Evolutionary conservation across 2,113 vertebrate genomes (phyloP).

Genomic region (Amazona vittata): DNA sequence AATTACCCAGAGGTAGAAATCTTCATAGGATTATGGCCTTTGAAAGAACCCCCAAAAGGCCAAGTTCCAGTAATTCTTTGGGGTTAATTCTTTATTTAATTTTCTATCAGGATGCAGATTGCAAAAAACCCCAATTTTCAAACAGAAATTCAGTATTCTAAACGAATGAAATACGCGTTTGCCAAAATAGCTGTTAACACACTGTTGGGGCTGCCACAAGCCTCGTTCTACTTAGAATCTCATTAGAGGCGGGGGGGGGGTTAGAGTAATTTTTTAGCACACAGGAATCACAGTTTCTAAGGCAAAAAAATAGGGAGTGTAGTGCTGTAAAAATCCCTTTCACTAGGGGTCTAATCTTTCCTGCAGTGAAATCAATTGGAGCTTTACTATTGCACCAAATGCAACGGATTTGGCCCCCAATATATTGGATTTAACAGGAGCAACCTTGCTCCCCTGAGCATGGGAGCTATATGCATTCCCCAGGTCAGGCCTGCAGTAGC

Average conservation of each 20-base stretch:
- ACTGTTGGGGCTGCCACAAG: not conserved
- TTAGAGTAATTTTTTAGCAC: conserved; percentile 12
- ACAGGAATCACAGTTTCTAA: not conserved
- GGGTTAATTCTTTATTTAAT: not conserved
- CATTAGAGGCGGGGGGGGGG: not conserved
- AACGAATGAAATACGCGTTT: conserved; percentile 15
- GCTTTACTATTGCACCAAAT: not conserved
- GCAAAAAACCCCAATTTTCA: not conserved
- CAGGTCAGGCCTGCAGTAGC: not conserved
- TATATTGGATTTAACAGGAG: not conserved
- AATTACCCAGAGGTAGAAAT: conserved; percentile 14
- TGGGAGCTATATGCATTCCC: not conserved
- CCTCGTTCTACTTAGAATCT: conserved; percentile 14
- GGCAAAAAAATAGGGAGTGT: not conserved
- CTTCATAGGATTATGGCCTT: not conserved
- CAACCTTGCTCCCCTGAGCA: not conserved
- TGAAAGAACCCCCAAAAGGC: not conserved
- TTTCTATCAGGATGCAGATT: conserved; percentile 21
- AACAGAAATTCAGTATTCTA: conserved; percentile 4
- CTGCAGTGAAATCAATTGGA: not conserved
- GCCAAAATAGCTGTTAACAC: conserved; percentile 23
- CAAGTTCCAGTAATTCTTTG: conserved; percentile 19
- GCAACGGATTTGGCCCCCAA: not conserved
- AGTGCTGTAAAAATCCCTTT: conserved; percentile 34
- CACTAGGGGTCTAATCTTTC: not conserved